Base-by-base conservation (phyloP, 2,113 vertebrate genomes). In the Capreolus pygargus region DNA sequence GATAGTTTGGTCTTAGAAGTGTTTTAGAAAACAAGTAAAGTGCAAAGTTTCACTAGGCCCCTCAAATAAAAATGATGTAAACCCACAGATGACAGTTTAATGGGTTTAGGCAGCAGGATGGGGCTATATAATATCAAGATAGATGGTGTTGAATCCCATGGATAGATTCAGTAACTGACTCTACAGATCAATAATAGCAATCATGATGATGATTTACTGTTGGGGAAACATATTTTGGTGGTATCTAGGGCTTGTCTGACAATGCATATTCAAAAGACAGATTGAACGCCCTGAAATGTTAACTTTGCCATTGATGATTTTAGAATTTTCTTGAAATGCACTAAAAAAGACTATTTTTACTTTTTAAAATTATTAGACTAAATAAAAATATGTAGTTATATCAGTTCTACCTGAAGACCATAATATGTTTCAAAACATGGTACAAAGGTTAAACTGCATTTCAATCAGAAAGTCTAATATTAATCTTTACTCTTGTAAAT, bases 61-160 rank as follows among this genome's bases (percentile, higher is more conserved):
- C 85, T 98, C 86, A 97, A 96, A 95, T 97, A 98, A 98, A 98
- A 97, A 97, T 95, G 27, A 94, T 97, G 52, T 93, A 98, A 98
- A 96, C 43, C 16, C 28, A 74, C 30, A 45, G 70, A 92, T 93
- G 98, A 96, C 94, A 97, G 81, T 97, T 98, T 98, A 97, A 98
- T 96, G 50, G 61, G 14, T 93, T 98, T 91, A 95, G 85, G 83
- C 95, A 96, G 60, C 96, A 98, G 89, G 76, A 98, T 89, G 52
- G 97, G 84, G 45, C 83, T 86, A 92, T 97, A 94, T 91, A 97
- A 97, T 94, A 98, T 94, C 64, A 97, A 96, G 97, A 97, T 94
- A 94, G 74, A 96, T 98, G 50, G 55, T 86, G 39, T 21, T 97
- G 95, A 98, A 96, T 96, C 39, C 52, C 92, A 97, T 78, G 95